Evolutionary conservation across 53 echinoderm and acorn worm species (phyloP).

Genomic region (Temnopleurus reevesii): DNA sequence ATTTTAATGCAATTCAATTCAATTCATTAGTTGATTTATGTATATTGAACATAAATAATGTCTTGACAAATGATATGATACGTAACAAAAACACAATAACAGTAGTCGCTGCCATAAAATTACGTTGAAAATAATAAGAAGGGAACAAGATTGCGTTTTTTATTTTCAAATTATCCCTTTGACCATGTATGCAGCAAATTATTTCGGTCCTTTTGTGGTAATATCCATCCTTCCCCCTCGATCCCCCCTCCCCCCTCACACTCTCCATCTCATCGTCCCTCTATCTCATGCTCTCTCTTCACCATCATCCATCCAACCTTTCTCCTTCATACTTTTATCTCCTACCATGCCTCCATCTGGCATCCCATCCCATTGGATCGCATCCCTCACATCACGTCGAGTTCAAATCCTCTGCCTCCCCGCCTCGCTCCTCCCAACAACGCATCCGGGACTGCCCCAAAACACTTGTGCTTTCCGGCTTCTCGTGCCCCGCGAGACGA

Average conservation of each 20-base stretch:
- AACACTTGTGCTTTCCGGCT: constrained; percentile 51
- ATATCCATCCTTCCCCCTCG: neutral
- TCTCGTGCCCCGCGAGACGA: constrained; percentile 49
- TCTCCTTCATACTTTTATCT: neutral
- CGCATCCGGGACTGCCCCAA: constrained; percentile 50
- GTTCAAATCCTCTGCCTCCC: neutral
- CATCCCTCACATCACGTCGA: neutral
- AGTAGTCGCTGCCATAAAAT: too few species aligned
- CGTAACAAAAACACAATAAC: too few species aligned
- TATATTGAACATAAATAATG: too few species aligned
- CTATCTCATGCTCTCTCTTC: neutral
- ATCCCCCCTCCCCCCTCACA: neutral
- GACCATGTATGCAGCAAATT: too few species aligned
- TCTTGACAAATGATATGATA: too few species aligned
- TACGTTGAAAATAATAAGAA: too few species aligned
- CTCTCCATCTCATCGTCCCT: neutral
- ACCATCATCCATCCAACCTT: neutral
- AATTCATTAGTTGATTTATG: too few species aligned
- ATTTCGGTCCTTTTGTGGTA: neutral
- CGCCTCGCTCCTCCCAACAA: constrained; percentile 60
- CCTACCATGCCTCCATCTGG: neutral
- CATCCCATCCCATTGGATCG: neutral
- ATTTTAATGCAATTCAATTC: too few species aligned
- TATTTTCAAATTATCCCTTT: too few species aligned
- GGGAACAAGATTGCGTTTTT: too few species aligned